Conservation (phyloP, 2,113 vertebrate genomes). For the Conger conger region DNA sequence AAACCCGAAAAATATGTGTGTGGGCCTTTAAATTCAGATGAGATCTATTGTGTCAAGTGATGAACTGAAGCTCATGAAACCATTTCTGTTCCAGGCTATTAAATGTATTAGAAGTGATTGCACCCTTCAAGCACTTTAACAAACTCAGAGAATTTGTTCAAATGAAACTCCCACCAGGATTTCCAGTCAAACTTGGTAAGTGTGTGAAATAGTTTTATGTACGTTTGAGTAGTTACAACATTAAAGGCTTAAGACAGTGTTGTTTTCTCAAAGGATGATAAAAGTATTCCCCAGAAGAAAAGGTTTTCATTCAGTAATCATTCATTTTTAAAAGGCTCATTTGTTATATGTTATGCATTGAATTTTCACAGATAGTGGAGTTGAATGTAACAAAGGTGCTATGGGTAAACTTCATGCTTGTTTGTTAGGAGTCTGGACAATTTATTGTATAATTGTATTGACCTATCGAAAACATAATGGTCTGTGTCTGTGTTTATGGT, state of each 20-base stretch:
- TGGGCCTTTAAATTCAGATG: neutral
- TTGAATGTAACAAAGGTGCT: too few relatives aligned
- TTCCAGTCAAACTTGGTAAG: slow-evolving; percentile 97
- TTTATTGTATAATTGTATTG: neutral
- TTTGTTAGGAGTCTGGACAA: too few relatives aligned
- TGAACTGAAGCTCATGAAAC: too few relatives aligned
- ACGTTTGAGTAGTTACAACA: neutral
- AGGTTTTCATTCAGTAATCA: neutral
- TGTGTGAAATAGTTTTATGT: neutral
- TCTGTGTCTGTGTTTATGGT: neutral
- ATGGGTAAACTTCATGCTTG: too few relatives aligned
- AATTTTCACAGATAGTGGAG: neutral
- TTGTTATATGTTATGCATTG: neutral
- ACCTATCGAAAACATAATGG: neutral
- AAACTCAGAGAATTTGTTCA: slow-evolving; percentile 99
- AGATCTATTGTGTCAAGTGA: neutral
- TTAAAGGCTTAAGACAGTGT: neutral
- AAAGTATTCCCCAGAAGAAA: neutral
- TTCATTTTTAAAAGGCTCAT: neutral
- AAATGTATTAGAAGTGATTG: slow-evolving; percentile 98
- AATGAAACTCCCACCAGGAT: slow-evolving; percentile 98
- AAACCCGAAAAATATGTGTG: too few relatives aligned
- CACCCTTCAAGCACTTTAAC: slow-evolving; percentile 99
- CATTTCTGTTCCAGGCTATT: slow-evolving; percentile 77
- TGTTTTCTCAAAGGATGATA: neutral